Percentiles rank a stretch among this genome's conserved stretches.
phyloP scores from a whole-genome alignment of 92 coral and sea anemone species.

The Phymanthus crucifer region DNA sequence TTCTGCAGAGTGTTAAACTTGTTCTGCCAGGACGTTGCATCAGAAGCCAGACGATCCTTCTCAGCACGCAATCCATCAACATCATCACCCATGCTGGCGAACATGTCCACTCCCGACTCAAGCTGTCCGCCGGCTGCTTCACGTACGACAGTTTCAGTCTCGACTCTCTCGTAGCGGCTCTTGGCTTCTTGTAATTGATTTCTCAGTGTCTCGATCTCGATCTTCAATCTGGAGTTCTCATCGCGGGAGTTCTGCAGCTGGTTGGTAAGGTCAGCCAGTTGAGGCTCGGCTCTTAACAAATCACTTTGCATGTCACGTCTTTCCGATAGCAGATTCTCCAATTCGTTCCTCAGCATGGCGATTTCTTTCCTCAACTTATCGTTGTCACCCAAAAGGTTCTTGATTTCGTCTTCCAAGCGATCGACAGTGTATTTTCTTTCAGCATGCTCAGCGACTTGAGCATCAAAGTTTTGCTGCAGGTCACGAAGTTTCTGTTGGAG shows the following conservation, averaged over 20 bases:
- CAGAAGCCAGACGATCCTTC: constrained; percentile 69
- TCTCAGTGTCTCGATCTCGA: constrained; percentile 61
- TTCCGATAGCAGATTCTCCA: constrained; percentile 73
- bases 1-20: constrained; percentile 72
- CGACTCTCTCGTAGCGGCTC: constrained; percentile 46
- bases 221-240: constrained; percentile 64
- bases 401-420: constrained; percentile 80
- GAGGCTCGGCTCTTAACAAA: constrained; percentile 59
- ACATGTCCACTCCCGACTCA: constrained; percentile 73
- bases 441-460: constrained; percentile 76
- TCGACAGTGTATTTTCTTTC: constrained; percentile 94
- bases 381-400: constrained; percentile 56
- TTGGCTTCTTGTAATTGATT: constrained; percentile 46
- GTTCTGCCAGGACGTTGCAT: constrained; percentile 74
- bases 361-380: constrained; percentile 85
- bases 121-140: constrained; percentile 63
- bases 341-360: constrained; percentile 61
- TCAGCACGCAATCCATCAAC: constrained; percentile 73
- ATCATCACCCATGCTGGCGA: constrained; percentile 64
- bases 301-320: constrained; percentile 72
- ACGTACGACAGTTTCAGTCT: constrained; percentile 58
- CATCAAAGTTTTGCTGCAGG: constrained; percentile 83
- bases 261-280: constrained; percentile 63
- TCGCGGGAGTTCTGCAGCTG: constrained; percentile 65
- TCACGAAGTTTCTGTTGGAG: constrained; percentile 94